Evolutionary conservation across 2,888 invertebrate species (phyloP).

Genomic region (Gibbula magus): DNA sequence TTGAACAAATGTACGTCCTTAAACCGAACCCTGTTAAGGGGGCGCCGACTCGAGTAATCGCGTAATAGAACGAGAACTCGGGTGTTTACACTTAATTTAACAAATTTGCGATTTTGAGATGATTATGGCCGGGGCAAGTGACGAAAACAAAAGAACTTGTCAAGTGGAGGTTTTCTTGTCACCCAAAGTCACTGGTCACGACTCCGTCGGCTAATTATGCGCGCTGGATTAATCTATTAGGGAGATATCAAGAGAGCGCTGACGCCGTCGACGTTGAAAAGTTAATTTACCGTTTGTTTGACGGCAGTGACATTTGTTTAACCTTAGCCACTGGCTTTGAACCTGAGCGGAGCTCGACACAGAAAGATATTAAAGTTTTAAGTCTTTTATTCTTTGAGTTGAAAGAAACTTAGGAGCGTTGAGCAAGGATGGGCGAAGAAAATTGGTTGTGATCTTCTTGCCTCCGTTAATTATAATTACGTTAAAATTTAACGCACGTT

Average conservation of each 20-base stretch:
- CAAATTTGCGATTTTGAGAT: slow-evolving; percentile 4
- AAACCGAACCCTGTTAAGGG: neutral
- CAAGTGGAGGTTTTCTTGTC: no score
- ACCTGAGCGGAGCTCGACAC: no score
- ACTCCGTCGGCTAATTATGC: no score
- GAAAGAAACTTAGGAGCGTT: no score
- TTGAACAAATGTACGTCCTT: no score
- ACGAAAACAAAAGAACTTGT: neutral
- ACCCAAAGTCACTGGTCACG: no score
- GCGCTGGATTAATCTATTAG: neutral
- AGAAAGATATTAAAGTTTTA: no score
- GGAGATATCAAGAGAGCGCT: neutral
- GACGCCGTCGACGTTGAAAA: neutral
- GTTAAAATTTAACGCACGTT: slow-evolving; percentile 1
- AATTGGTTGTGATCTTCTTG: neutral
- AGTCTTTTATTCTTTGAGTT: no score
- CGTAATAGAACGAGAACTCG: neutral
- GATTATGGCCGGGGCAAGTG: neutral
- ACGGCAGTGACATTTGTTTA: neutral
- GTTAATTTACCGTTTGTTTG: slow-evolving; percentile 11
- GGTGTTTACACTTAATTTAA: slow-evolving; percentile 4
- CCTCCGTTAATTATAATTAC: neutral
- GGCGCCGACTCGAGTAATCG: neutral
- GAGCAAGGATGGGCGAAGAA: no score
- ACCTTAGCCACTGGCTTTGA: neutral